Evolutionary conservation across 2,797 vertebrate genomes (phyloP).

Genomic region (Falco cherrug): DNA sequence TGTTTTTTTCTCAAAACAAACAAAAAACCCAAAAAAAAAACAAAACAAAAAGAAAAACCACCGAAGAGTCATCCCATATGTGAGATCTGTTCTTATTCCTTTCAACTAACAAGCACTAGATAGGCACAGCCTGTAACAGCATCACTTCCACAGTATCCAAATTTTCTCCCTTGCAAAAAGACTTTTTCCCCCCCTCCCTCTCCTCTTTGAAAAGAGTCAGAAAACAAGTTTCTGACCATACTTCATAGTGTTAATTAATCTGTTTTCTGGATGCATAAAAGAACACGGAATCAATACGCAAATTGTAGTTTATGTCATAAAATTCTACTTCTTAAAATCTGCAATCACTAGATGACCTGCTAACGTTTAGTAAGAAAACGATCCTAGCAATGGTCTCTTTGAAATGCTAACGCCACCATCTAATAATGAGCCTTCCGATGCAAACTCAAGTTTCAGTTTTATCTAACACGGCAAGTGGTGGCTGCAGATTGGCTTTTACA

Average conservation of each 20-base stretch:
- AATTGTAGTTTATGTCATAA: not conserved
- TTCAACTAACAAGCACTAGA: not conserved
- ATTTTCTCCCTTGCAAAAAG: not conserved
- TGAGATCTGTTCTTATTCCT: not conserved
- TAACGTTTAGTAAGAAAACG: not conserved
- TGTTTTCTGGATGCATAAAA: not conserved
- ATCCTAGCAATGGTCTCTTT: not conserved
- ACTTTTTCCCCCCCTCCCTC: fast-evolving
- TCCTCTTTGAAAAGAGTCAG: not conserved
- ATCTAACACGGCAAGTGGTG: not conserved
- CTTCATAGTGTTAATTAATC: not conserved
- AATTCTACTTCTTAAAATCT: not conserved
- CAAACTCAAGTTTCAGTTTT: not conserved
- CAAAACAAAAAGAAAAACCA: not conserved
- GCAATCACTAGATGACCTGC: not conserved
- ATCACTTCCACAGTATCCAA: not conserved
- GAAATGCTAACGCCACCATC: not conserved
- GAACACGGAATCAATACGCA: not conserved
- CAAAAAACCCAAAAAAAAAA: not conserved
- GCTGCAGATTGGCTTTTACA: not conserved
- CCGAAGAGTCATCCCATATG: fast-evolving
- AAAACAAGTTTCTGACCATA: not conserved
- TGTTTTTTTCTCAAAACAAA: not conserved
- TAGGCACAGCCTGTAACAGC: not conserved
- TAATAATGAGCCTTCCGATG: not conserved